A percentile compares a stretch with the other conserved stretches of the same genome.
These are phyloP conservation scores for Erannis defoliaria DNA, from an alignment of 2,888 invertebrate species.

Conservation along the genomic window DNA sequence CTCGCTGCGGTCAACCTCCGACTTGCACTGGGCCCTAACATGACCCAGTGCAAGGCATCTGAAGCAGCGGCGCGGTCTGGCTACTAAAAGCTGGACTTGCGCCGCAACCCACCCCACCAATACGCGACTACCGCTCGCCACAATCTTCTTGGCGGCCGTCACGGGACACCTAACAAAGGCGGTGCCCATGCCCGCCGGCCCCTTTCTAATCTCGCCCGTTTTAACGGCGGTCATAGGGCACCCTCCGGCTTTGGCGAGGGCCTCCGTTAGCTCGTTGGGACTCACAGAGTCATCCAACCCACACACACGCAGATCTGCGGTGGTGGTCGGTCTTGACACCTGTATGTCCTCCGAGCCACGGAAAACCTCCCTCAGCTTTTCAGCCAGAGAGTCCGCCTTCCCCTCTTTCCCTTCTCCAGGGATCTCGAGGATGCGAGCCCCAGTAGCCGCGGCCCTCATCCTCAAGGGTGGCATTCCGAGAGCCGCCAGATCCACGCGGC, in stretches of 20 bases:
- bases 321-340: conserved; percentile 29
- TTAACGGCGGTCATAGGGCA: conserved; percentile 6
- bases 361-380: conserved; percentile 22
- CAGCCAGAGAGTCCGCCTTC: conserved; percentile 33
- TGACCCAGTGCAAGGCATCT: conserved; percentile 38
- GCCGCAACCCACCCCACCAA: conserved; percentile 41
- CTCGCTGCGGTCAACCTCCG: conserved; percentile 17
- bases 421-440: conserved; percentile 32
- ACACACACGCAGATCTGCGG: conserved; percentile 28
- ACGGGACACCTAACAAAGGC: conserved; percentile 16
- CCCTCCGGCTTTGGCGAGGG: conserved; percentile 9
- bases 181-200: neutral
- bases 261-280: conserved; percentile 16
- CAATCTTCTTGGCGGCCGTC: conserved; percentile 6
- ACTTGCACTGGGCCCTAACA: conserved; percentile 21
- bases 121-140: conserved; percentile 12
- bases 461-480: conserved; percentile 9
- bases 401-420: conserved; percentile 17
- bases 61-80: too few relatives aligned
- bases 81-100: conserved; percentile 30
- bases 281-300: conserved; percentile 41
- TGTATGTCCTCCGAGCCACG: neutral
- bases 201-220: too few relatives aligned
- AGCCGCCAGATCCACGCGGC: neutral
- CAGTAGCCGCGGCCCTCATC: conserved; percentile 17